Percentiles rank a stretch among this genome's conserved stretches.
Conservation (phyloP, 2,113 vertebrate species). For the Tetraodon nigroviridis region DNA sequence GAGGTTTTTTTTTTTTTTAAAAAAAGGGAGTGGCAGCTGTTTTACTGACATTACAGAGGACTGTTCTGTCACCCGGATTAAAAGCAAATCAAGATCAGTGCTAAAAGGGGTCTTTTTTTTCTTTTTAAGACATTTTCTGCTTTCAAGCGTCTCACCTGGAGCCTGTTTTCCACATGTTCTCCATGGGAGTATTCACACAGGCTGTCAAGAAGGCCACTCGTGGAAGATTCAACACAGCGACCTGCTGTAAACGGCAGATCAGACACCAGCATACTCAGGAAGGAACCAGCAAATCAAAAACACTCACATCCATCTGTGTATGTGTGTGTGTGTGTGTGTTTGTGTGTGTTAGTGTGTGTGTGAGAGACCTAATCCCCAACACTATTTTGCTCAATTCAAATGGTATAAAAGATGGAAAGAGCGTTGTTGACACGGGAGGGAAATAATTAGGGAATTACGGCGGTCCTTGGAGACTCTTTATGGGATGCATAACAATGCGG, state of each 20-base stretch:
- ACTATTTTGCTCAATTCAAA: conserved; percentile 41
- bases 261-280: background rate
- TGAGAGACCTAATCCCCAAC: background rate
- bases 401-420: conserved; percentile 59
- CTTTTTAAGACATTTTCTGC: too few species aligned
- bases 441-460: conserved; percentile 68
- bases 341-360: background rate
- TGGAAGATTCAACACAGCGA: background rate
- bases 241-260: conserved; percentile 1
- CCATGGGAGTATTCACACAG: too few species aligned
- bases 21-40: conserved; percentile 42
- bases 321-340: background rate
- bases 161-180: background rate
- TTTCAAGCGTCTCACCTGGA: too few species aligned
- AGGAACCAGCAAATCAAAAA: too few species aligned
- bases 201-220: background rate
- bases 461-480: conserved; percentile 64
- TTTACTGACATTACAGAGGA: conserved; percentile 38
- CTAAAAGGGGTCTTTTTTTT: too few species aligned
- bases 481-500: conserved; percentile 73
- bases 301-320: too few species aligned
- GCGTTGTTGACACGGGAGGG: conserved; percentile 60
- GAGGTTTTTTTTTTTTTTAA: conserved; percentile 41
- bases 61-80: conserved; percentile 47
- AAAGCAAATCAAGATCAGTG: conserved; percentile 18